Conservation (phyloP, 2,888 invertebrate species). For the Sthenelais limicola region DNA sequence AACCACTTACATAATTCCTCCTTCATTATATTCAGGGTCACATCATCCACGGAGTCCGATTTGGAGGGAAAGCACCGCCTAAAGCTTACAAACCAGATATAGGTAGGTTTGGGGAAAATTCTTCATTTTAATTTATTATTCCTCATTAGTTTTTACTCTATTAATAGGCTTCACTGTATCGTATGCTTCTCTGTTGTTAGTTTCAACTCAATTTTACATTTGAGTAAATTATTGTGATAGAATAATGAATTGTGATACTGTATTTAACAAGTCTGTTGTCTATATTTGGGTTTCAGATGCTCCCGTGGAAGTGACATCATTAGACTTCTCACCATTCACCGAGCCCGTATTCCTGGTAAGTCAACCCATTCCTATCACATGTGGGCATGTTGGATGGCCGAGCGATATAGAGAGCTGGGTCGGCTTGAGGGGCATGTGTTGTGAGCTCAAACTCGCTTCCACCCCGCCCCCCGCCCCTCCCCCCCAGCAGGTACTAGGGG, state of each 20-base stretch:
- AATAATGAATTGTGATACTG: background rate
- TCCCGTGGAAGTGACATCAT: conserved; percentile 59
- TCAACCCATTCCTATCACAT: background rate
- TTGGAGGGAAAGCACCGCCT: conserved; percentile 65
- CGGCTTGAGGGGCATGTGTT: too few relatives aligned
- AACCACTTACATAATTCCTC: too few relatives aligned
- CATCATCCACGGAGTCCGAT: conserved; percentile 66
- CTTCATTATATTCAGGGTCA: conserved; percentile 58
- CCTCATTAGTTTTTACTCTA: too few relatives aligned
- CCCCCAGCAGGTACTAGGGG: too few relatives aligned
- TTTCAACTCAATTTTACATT: background rate
- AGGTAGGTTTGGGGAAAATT: too few relatives aligned
- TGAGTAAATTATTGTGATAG: background rate
- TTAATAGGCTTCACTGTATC: too few relatives aligned
- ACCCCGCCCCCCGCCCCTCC: too few relatives aligned
- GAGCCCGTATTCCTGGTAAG: conserved; percentile 68
- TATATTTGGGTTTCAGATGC: conserved; percentile 57
- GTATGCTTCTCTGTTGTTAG: background rate
- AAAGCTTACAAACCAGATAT: conserved; percentile 59
- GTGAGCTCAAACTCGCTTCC: too few relatives aligned
- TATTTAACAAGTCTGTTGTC: too few relatives aligned
- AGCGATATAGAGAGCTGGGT: too few relatives aligned
- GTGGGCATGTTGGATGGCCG: background rate
- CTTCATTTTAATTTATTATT: too few relatives aligned
- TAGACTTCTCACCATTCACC: conserved; percentile 70